Base-by-base conservation (phyloP, 1,140 invertebrate genomes). In the Nylanderia fulva region DNA sequence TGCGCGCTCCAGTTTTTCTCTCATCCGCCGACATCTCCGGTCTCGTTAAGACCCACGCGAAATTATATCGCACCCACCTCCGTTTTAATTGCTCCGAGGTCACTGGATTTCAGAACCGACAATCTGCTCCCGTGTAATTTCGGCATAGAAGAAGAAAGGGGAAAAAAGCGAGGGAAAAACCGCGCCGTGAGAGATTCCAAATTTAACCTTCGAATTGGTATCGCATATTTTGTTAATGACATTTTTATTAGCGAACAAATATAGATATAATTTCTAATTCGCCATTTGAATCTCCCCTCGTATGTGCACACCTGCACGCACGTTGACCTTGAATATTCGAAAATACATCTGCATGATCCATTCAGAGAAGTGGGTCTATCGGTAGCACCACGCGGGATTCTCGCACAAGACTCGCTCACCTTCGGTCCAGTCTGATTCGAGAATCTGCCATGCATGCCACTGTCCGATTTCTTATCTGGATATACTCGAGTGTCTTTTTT, bases 371-470 rank as follows among this genome's bases (percentile, higher is more conserved):
- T 80, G 60, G 69, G 33, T 83, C 60, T 86, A 58, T 54, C 69
- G 48, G 63, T 39, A 42, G 54, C 63, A 29, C 15, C n/a, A 45
- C 63, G n/a, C 29, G 61, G 39, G 27, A 87, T 76, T 68, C 71
- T 71, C 21, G n/a, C 27, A 48, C 69, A n/a, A 58, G 83, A 88
- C 77, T 48, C 42, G 86, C 54, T 86, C 71, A 77, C 84, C 86
- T 87, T 87, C 75, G 45, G 82, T 85, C 48, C 66, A 15, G 11
- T 24, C 15, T 18, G 39, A 64, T 60, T 68, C 64, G 61, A 63
- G 9, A 54, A 33, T 84, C 39, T 52, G 27, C 64, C 36, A 29
- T 13, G 36, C 29, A 75, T 24, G 64, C 60, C 69, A 48, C 45
- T 48, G 39, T 9, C 45, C 79, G 36, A 33, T 56, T 52, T 52